A percentile compares a stretch with the other conserved stretches of the same genome.
phyloP scores from a whole-genome alignment of 1,140 invertebrate genomes.

The Lamellibrachia luymesi region DNA sequence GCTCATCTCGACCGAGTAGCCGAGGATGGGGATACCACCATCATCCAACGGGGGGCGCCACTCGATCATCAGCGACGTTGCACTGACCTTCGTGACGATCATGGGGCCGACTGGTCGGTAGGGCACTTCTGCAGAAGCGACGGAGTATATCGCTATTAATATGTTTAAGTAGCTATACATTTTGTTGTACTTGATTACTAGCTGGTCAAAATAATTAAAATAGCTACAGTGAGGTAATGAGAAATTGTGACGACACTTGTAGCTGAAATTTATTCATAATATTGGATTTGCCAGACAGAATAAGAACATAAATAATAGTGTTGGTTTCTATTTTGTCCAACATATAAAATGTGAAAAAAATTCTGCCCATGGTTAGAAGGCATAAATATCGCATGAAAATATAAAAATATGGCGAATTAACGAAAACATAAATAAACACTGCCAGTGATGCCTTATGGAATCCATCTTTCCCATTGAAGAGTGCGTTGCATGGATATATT shows the following conservation, averaged over 20 bases:
- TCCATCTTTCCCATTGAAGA: not conserved
- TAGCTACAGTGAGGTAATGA: too few relatives aligned
- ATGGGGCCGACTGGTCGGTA: conserved; percentile 29
- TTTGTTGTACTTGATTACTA: too few relatives aligned
- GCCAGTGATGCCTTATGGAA: not conserved
- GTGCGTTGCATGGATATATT: not conserved
- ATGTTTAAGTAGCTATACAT: not conserved
- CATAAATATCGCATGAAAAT: too few relatives aligned
- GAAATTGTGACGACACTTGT: too few relatives aligned
- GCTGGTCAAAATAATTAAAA: too few relatives aligned
- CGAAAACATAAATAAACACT: not conserved
- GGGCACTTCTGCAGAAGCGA: conserved; percentile 20
- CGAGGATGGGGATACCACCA: conserved; percentile 64
- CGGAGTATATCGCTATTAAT: too few relatives aligned
- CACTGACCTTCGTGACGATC: conserved; percentile 44
- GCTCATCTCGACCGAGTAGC: conserved; percentile 90
- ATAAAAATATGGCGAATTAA: too few relatives aligned
- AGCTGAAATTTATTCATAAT: not conserved
- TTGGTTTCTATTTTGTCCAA: not conserved
- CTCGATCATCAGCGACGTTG: conserved; percentile 69
- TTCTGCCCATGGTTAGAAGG: too few relatives aligned
- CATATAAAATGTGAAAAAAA: not conserved
- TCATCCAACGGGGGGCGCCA: conserved; percentile 58
- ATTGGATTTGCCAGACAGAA: not conserved
- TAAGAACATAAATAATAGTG: not conserved